Base-by-base conservation (phyloP, 2,888 invertebrate genomes). In the Torymus aiolomorphi region DNA sequence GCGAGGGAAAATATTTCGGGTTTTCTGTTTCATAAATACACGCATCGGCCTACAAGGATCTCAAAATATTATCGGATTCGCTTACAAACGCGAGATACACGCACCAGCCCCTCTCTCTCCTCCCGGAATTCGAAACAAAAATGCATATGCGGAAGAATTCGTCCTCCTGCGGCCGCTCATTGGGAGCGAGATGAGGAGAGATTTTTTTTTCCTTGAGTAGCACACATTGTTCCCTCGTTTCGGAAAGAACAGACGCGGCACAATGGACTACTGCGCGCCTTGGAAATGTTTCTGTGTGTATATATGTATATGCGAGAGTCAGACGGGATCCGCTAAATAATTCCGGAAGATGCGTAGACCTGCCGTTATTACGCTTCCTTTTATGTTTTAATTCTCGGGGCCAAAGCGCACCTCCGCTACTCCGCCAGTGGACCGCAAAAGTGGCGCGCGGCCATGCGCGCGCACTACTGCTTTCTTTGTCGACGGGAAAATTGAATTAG, bases 1-100 rank as follows among this genome's bases (percentile, higher is more conserved):
- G 70, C 62, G 62, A 62, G 57, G 63, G 59, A 72, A 75, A 75
- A 75, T 66, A 79, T 72, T 69, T 78, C 61, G 61, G 52, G 24
- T 62, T 67, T 73, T 49, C 20, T 62, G 13, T 56, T 62, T 69
- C 49, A 18, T 63, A 65, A 71, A 56, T 62, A 31, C 31, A 66
- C 42, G 8, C 42, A 42, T 31, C 10, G 63, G 49, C 65, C 14
- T 16, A 42, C 4, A 18, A 31, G 24, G 2, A 79, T 81, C 80
- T 81, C 75, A 83, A 82, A 84, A 84, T 82, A 84, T 85, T 83
- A 82, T 83, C 74, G 63, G 80, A 80, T 84, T 82, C 82, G 65
- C 66, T 80, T 73, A 69, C 69, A 78, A 77, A 63, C 18, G 8
- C 8, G 69, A 54, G 66, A 76, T 67, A 70, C 14, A 42, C 14